Conservation (phyloP, 2,888 invertebrate genomes). For the Steromphala cineraria region DNA sequence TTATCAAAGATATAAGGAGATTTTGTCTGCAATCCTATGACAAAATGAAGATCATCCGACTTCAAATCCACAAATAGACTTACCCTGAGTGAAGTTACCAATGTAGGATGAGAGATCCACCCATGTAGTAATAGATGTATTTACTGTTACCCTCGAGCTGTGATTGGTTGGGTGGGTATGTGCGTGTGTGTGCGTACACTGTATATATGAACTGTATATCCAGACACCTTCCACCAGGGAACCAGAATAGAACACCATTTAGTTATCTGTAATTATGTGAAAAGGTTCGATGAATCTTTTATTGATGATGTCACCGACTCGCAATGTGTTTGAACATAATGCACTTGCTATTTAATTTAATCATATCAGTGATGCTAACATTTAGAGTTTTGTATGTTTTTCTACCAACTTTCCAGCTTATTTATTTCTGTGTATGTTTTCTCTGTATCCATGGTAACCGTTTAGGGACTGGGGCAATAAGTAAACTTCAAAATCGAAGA, state of each 20-base stretch:
- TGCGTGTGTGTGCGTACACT: no score
- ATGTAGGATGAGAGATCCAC: no score
- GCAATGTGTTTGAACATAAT: neutral
- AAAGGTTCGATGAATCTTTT: neutral
- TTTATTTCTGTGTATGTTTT: neutral
- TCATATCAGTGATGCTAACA: neutral
- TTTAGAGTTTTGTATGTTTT: neutral
- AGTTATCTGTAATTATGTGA: neutral
- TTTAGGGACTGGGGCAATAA: neutral
- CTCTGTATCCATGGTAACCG: neutral
- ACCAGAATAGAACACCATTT: neutral
- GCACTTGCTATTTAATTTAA: slow-evolving; percentile 3
- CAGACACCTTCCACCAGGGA: no score
- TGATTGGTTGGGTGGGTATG: no score
- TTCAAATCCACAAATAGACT: no score
- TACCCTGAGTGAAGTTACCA: no score
- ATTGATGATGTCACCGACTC: neutral
- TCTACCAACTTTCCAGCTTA: neutral
- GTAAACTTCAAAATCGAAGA: neutral
- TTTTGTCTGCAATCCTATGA: no score
- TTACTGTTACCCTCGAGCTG: no score
- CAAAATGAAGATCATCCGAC: no score
- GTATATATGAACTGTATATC: no score
- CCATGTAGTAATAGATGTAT: no score
- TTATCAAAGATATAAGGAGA: no score